Base-by-base conservation (phyloP, 1,140 invertebrate genomes). In the Agrypnia vestita region DNA sequence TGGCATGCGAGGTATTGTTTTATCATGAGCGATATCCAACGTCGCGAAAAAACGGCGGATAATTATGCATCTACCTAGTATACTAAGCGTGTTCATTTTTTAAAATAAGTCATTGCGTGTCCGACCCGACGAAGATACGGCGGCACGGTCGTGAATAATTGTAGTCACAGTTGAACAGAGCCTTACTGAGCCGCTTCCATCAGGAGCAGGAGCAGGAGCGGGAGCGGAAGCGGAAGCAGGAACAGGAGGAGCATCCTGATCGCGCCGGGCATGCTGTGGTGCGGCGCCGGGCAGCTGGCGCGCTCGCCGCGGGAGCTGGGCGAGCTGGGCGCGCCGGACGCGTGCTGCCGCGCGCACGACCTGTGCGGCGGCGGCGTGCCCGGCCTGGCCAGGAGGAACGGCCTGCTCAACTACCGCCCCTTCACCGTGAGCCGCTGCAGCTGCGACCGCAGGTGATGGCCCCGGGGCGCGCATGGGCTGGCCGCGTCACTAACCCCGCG, bases 381-480 rank as follows among this genome's bases (percentile, higher is more conserved):
- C 43, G 91, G 91, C 13, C 92, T 96, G 85, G 91, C 91, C 15
- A 91, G 90, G 75, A 91, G 91, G 84, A 96, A 92, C 86, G 92
- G 93, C 79, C 90, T 94, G 78, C 95, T 95, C 91, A 97, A 97
- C 90, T 93, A 91, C 85, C 91, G 93, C 69, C 94, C 95, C 47
- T 95, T 94, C 88, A 97, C 95, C 8, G 88, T 97, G n/a, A 95
- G 94, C 76, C 94, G 96, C 85, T 97, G 96, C 88, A 90, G 89
- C 69, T 97, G 96, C 87, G 96, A 97, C 89, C 91, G 92, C 87
- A 95, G 94, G 95, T 96, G 17, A 49, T 9, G 25, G 25, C 25
- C 1, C 25, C 25, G 25, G 25, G 25, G 6, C 6, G 25, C 25
- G 25, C 25, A 35, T 35, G 25, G 25, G 25, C 25, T 35, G 1